Evolutionary conservation across 2,797 vertebrate genomes (phyloP), one percentile per base, ranked within the genome.

Genomic region (Sparus aurata): DNA sequence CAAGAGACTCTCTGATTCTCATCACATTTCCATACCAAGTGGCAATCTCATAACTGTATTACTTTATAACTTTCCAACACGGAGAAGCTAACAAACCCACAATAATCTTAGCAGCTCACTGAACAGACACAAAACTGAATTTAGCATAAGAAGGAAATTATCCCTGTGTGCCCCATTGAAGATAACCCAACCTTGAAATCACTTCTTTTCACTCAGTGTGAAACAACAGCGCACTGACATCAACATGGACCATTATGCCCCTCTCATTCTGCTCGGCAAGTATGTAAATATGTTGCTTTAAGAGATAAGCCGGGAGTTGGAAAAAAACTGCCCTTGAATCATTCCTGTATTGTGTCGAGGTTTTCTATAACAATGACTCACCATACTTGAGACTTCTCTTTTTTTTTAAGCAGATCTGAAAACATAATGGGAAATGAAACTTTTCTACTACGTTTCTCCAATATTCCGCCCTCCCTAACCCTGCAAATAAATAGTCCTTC

Each of bases 101-200:
- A 63, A 23, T 25, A 59, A 38, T 45, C 34, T 22, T 16, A 5
- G 15, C 53, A 77, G 12, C n/a, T 43, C 55, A 68, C 15, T 23
- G 13, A 67, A 27, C 27, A 64, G 43, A 46, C 7, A 71, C 30
- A 54, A 30, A 16, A 47, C 27, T 23, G 65, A 23, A 74, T 71
- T 67, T 60, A 70, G 65, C 23, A 41, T 22, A 25, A 22, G 22
- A 34, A 54, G 43, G 41, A 72, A 64, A 64, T 47, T 5, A 54
- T 77, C 27, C 41, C 18, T 34, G 8, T 53, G 50, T 70, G 64
- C 45, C 60, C 45, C 25, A 75, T 47, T 82, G 79, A 27, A 59
- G 11, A 45, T 68, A 73, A 77, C 43, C 58, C 66, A 79, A 77
- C 75, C 64, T 64, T 84, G 69, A 82, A 85, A 84, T 74, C 45